Percentiles rank a stretch among this genome's conserved stretches.
phyloP scores from a whole-genome alignment of 1,140 invertebrate genomes.

The Euwallacea similis region DNA sequence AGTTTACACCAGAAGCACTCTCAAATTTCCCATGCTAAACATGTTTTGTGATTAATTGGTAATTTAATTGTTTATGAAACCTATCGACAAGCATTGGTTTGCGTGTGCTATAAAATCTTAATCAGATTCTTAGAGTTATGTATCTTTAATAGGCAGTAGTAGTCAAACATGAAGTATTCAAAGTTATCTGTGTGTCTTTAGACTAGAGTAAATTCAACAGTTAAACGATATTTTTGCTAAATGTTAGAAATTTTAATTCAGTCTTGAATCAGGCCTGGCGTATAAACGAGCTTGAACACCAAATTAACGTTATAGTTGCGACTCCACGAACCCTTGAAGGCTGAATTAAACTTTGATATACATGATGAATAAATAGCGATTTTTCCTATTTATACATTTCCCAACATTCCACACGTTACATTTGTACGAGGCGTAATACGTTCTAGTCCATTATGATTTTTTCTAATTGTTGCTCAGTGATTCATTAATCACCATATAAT shows the following conservation, averaged over 20 bases:
- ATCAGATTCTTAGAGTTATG: constrained; percentile 28
- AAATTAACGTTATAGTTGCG: too few species aligned
- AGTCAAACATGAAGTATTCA: constrained; percentile 46
- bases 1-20: constrained; percentile 45
- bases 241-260: constrained; percentile 33
- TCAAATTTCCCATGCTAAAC: constrained; percentile 28
- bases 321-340: background rate
- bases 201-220: constrained; percentile 43
- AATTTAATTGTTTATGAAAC: constrained; percentile 15
- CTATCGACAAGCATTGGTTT: constrained; percentile 23
- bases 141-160: constrained; percentile 44
- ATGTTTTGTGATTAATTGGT: background rate
- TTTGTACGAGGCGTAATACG: constrained; percentile 39
- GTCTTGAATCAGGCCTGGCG: background rate
- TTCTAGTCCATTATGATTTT: constrained; percentile 45
- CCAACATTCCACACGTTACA: constrained; percentile 16
- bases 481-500: constrained; percentile 39
- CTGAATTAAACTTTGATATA: constrained; percentile 21
- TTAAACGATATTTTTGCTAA: constrained; percentile 39
- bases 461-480: constrained; percentile 45
- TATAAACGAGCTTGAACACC: too few species aligned
- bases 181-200: constrained; percentile 46
- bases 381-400: constrained; percentile 15
- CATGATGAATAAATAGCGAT: constrained; percentile 14
- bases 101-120: constrained; percentile 30